Base-by-base conservation (phyloP, 2,797 vertebrate genomes). In the Gouania willdenowi region DNA sequence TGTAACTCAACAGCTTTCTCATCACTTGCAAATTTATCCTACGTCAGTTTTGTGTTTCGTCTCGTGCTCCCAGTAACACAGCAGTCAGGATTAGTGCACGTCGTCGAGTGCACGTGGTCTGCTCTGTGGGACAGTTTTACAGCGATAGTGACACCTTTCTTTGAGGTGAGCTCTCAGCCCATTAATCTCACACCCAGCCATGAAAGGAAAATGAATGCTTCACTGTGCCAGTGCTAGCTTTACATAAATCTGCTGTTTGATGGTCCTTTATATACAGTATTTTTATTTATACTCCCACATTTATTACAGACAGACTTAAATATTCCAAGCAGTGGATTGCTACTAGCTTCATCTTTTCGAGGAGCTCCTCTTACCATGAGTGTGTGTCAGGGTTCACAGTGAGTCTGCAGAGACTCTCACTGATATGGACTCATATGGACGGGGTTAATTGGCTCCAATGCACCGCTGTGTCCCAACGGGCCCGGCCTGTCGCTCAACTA, bases 371-470 rank as follows among this genome's bases (percentile, higher is more conserved):
- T 58, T 25, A 5, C 40, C 40, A 5, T 41, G 22, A 21, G 37
- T 41, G 11, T 6, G 37, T 43, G 69, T 66, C 35, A 11, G 12
- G 27, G 44, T 48, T 65, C 31, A 30, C 23, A 35, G 11, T 4
- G 13, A 43, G 2, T 53, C 59, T 37, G 21, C 28, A 0, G 46
- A 62, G 53, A 58, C 44, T 12, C 31, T 42, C 39, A 15, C 9
- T 37, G 44, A 66, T 36, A 63, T 14, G 44, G 64, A 67, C 61
- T 61, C n/a, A n/a, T n/a, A n/a, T n/a, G n/a, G n/a, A n/a, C n/a
- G 59, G 71, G 65, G 71, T 66, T 75, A 70, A 75, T 70, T 66
- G 59, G 52, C 61, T 62, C 58, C 54, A 65, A 59, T 40, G 26
- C 31, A 29, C 44, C 56, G 42, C 6, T 0, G 6, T 6, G 34